phyloP scores from a whole-genome alignment of 2,888 invertebrate species.

The Stomorhina lunata region DNA sequence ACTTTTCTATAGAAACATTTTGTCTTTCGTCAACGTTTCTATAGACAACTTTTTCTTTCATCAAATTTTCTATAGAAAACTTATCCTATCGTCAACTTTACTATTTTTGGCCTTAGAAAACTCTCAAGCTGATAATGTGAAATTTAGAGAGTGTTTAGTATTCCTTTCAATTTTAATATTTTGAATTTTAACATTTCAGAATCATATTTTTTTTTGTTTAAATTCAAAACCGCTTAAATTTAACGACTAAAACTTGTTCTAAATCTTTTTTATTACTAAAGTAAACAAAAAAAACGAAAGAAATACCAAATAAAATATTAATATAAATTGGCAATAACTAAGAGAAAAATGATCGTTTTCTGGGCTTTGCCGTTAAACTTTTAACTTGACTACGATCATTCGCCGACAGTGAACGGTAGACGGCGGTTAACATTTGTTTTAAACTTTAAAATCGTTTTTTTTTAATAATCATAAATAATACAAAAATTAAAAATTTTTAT shows the following conservation, averaged over 20 bases:
- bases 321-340: slow-evolving; percentile 17
- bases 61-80: too few relatives aligned
- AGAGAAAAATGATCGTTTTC: slow-evolving; percentile 31
- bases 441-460: slow-evolving; percentile 16
- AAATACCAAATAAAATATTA: slow-evolving; percentile 12
- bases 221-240: background rate
- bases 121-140: background rate
- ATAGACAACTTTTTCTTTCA: too few relatives aligned
- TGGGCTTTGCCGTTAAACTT: slow-evolving; percentile 49
- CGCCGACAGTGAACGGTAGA: slow-evolving; percentile 25
- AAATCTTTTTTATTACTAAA: slow-evolving; percentile 44
- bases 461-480: background rate
- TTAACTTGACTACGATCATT: slow-evolving; percentile 50
- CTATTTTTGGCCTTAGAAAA: too few relatives aligned
- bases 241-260: slow-evolving; percentile 61
- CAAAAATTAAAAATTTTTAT: slow-evolving; percentile 18
- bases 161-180: background rate
- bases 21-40: too few relatives aligned
- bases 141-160: slow-evolving; percentile 1
- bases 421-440: slow-evolving; percentile 53
- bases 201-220: slow-evolving; percentile 12
- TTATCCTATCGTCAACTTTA: too few relatives aligned
- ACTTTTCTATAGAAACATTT: too few relatives aligned
- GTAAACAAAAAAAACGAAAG: slow-evolving; percentile 13
- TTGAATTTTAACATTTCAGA: background rate